A percentile compares a stretch with the other conserved stretches of the same genome.
Evolutionary conservation across 2,113 vertebrate genomes (phyloP).

Genomic region (Ochotona curzoniae): DNA sequence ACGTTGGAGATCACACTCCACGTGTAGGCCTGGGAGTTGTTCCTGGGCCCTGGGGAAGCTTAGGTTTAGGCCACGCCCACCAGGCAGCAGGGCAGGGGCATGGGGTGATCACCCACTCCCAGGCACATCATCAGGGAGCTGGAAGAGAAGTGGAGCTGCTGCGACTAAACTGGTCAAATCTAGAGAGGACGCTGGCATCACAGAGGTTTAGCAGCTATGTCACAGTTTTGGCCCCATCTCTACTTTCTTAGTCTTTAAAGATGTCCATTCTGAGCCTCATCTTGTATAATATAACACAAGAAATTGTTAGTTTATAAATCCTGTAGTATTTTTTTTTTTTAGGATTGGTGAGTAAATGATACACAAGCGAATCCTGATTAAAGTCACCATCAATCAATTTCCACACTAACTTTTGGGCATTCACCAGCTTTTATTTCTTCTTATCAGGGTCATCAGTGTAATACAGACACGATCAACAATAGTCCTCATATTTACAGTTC

Average conservation of each 20-base stretch:
- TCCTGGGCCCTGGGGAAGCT: no score
- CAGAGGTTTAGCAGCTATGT: no score
- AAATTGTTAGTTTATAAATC: background rate
- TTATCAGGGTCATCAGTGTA: conserved; percentile 5
- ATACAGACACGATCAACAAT: background rate
- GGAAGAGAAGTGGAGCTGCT: no score
- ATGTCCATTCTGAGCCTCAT: background rate
- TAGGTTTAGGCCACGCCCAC: no score
- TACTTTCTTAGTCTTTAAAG: background rate
- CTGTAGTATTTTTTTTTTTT: background rate
- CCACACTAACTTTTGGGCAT: background rate
- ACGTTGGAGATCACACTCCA: no score
- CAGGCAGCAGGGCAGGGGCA: no score
- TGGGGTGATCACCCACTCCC: no score
- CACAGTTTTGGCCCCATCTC: no score
- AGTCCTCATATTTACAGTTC: conserved; percentile 33
- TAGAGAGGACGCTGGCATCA: no score
- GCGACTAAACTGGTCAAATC: no score
- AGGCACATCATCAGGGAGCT: no score
- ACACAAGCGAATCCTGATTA: conserved; percentile 1
- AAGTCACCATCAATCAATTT: background rate
- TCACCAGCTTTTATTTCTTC: conserved; percentile 6
- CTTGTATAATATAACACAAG: conserved; percentile 10
- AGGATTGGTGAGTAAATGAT: background rate
- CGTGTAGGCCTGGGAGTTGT: no score